Percentiles rank a stretch among this genome's conserved stretches.
Conservation (phyloP, 1,140 invertebrate species). For the Pteromalus puparum region DNA sequence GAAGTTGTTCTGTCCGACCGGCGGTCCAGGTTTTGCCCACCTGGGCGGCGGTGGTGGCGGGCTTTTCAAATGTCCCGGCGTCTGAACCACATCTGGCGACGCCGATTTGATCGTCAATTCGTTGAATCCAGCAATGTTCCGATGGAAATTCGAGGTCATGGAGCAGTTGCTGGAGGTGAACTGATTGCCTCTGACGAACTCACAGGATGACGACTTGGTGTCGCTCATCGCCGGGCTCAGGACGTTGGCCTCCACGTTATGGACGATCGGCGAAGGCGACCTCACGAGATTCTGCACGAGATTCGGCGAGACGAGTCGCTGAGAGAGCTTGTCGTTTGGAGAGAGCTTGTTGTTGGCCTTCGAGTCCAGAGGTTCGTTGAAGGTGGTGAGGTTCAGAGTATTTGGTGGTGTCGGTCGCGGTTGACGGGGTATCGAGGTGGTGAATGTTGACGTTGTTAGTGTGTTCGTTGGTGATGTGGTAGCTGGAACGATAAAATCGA, state of each 20-base stretch:
- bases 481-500: conserved; percentile 55
- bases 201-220: conserved; percentile 54
- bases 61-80: conserved; percentile 71
- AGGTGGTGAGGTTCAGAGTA: conserved; percentile 82
- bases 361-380: conserved; percentile 70
- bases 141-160: conserved; percentile 64
- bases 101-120: conserved; percentile 62
- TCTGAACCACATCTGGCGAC: conserved; percentile 62
- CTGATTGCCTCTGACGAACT: conserved; percentile 64
- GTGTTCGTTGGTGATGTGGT: conserved; percentile 66
- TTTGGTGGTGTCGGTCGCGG: conserved; percentile 88
- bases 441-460: conserved; percentile 67
- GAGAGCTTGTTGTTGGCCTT: conserved; percentile 66
- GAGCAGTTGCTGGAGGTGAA: conserved; percentile 58
- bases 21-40: conserved; percentile 75
- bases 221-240: conserved; percentile 73
- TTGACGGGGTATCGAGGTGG: conserved; percentile 73
- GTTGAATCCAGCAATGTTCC: conserved; percentile 65
- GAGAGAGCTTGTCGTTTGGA: conserved; percentile 67
- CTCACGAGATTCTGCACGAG: conserved; percentile 70
- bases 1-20: conserved; percentile 78
- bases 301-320: conserved; percentile 71
- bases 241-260: conserved; percentile 76
- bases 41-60: conserved; percentile 80
- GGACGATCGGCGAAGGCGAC: conserved; percentile 69